Evolutionary conservation across 2,797 vertebrate genomes (phyloP).

Genomic region (Sebastiscus tertius): DNA sequence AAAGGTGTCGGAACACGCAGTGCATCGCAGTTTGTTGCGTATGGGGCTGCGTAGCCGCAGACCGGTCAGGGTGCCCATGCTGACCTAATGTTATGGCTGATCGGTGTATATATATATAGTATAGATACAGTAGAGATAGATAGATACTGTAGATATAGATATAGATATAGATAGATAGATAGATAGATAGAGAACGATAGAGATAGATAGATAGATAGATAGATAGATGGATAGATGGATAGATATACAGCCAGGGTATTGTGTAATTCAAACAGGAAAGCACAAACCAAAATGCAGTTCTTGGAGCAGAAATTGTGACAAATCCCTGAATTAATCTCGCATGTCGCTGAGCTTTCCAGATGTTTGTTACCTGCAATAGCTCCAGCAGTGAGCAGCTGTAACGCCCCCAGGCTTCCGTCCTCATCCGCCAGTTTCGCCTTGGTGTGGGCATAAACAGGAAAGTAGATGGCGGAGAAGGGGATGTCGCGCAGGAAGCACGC

Average conservation of each 20-base stretch:
- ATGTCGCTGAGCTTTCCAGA: constrained; percentile 29
- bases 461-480: constrained; percentile 98
- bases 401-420: constrained; percentile 86
- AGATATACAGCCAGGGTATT: constrained; percentile 4
- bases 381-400: constrained; percentile 94
- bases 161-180: not conserved
- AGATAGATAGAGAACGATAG: no score
- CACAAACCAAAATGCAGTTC: constrained; percentile 6
- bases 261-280: not conserved
- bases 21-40: no score
- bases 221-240: not conserved
- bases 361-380: constrained; percentile 92
- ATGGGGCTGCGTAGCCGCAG: no score
- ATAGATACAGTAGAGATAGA: no score
- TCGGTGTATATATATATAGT: no score
- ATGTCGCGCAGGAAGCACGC: constrained; percentile 97
- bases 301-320: constrained; percentile 18
- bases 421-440: constrained; percentile 90
- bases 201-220: not conserved
- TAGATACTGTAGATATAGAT: no score
- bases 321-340: constrained; percentile 4
- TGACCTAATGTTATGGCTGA: no score
- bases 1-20: no score
- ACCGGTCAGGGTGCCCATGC: no score
- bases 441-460: constrained; percentile 95